Evolutionary conservation across 2,888 invertebrate genomes (phyloP).

Genomic region (Acanthosepion esculentum): DNA sequence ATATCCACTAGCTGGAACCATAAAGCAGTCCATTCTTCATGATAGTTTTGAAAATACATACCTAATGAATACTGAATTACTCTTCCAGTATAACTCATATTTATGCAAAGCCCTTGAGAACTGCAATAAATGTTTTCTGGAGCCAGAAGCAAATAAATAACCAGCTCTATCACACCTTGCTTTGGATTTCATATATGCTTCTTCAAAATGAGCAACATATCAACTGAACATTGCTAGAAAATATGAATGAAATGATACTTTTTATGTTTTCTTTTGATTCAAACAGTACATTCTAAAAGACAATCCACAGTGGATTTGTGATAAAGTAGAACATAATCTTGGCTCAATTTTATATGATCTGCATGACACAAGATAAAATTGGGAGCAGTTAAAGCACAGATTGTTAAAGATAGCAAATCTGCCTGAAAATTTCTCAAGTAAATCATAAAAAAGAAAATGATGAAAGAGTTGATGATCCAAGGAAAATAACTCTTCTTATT

Average conservation of each 20-base stretch:
- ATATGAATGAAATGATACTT: background rate
- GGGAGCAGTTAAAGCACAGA: background rate
- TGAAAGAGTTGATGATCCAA: background rate
- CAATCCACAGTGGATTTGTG: background rate
- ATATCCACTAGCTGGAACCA: background rate
- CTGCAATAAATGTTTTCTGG: background rate
- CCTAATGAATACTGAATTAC: background rate
- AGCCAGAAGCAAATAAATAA: background rate
- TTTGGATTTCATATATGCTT: background rate
- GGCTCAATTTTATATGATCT: background rate
- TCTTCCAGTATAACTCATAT: background rate
- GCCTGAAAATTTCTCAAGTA: background rate
- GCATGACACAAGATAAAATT: background rate
- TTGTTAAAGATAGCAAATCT: background rate
- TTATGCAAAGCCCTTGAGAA: background rate
- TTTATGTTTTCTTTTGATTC: background rate
- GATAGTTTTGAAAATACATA: background rate
- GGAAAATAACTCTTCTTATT: too few species aligned
- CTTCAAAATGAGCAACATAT: background rate
- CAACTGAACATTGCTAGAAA: background rate
- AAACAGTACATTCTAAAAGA: background rate
- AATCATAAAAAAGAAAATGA: background rate
- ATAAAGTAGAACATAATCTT: background rate
- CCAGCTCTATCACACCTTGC: background rate
- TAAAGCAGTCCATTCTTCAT: background rate